Conservation (phyloP, 1,140 invertebrate genomes). For the Musca vetustissima region DNA sequence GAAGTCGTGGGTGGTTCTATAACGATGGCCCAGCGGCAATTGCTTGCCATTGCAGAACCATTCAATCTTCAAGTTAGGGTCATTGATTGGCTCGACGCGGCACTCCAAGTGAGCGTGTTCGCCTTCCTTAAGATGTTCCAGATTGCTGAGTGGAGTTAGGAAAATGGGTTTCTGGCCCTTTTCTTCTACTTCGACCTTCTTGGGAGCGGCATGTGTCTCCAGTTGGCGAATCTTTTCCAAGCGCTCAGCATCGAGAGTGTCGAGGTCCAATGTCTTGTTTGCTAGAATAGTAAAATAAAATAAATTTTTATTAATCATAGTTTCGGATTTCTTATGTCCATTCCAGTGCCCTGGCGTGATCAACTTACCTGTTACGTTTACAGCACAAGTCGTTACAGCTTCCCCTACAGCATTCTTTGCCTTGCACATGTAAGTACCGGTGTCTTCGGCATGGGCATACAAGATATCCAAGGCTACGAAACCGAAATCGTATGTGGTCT, state of each 20-base stretch:
- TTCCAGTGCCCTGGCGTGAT: background rate
- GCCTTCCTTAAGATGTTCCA: constrained; percentile 86
- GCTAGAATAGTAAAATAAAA: constrained; percentile 58
- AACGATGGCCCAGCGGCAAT: constrained; percentile 80
- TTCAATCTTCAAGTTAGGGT: constrained; percentile 91
- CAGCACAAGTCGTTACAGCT: constrained; percentile 86
- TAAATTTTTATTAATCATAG: constrained; percentile 24
- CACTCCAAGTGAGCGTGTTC: constrained; percentile 94
- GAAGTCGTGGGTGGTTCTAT: constrained; percentile 91
- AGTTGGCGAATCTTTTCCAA: constrained; percentile 86
- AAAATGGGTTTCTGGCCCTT: constrained; percentile 82
- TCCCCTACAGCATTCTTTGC: constrained; percentile 90
- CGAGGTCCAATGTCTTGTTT: constrained; percentile 79
- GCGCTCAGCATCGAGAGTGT: constrained; percentile 86
- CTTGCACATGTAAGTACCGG: constrained; percentile 92
- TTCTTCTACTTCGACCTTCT: constrained; percentile 75
- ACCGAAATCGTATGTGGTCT: constrained; percentile 93
- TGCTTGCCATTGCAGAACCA: constrained; percentile 90
- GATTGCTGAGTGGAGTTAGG: constrained; percentile 79
- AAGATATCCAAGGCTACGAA: constrained; percentile 93
- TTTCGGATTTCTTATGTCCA: background rate
- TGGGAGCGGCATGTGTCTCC: constrained; percentile 77
- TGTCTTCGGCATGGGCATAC: constrained; percentile 95
- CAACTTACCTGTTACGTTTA: constrained; percentile 76
- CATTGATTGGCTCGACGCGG: constrained; percentile 92